Percentiles rank a stretch among this genome's conserved stretches.
phyloP scores from a whole-genome alignment of 2,888 invertebrate species.

The Hetaerina titia region DNA sequence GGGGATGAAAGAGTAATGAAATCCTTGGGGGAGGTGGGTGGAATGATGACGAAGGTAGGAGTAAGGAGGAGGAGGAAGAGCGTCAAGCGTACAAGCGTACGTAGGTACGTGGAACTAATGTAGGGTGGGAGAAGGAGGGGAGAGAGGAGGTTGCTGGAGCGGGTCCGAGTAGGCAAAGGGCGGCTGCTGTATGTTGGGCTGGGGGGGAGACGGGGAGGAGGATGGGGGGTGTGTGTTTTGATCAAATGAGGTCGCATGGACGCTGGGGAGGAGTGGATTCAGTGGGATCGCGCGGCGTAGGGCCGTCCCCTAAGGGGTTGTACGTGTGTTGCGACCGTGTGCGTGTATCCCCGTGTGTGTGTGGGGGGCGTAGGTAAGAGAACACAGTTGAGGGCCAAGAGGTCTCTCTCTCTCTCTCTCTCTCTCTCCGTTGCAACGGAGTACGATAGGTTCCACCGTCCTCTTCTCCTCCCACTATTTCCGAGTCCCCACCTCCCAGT shows the following conservation, averaged over 20 bases:
- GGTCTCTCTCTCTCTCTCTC: not conserved
- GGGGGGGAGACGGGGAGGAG: not conserved
- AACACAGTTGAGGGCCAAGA: not conserved
- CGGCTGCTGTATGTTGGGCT: not conserved
- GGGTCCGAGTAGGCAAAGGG: not conserved
- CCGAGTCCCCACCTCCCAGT: too few species aligned
- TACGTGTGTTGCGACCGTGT: not conserved
- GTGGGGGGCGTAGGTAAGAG: not conserved
- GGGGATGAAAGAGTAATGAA: not conserved
- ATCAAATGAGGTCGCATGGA: conserved; percentile 4
- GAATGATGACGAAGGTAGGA: too few species aligned
- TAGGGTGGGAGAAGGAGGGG: not conserved
- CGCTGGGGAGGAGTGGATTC: not conserved
- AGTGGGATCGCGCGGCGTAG: not conserved
- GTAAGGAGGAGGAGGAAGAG: too few species aligned
- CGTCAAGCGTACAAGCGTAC: too few species aligned
- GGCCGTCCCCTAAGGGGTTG: not conserved
- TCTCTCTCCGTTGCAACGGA: not conserved
- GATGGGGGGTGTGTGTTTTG: not conserved
- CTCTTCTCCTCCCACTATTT: too few species aligned
- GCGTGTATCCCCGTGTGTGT: not conserved
- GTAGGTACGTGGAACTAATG: not conserved
- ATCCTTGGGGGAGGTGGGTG: not conserved
- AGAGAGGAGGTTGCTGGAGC: not conserved
- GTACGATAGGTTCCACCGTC: not conserved